Percentiles rank a stretch among this genome's conserved stretches.
These are phyloP conservation scores for Irena cyanogastra DNA, from an alignment of 2,113 vertebrate species.

Conservation along the genomic window DNA sequence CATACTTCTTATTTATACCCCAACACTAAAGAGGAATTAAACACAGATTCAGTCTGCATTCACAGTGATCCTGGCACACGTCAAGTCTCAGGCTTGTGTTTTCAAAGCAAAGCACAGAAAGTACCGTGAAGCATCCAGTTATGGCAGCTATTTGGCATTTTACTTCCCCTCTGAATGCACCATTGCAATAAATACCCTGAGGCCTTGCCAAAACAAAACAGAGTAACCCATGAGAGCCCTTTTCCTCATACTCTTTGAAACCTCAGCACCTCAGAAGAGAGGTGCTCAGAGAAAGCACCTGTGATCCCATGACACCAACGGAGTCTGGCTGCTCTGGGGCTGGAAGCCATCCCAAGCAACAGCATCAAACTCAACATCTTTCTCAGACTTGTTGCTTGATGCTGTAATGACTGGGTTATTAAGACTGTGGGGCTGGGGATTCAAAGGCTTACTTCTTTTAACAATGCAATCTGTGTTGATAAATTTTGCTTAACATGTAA, in stretches of 20 bases:
- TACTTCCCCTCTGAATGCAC: not conserved
- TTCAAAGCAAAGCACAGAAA: constrained; percentile 14
- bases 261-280: not conserved
- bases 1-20: constrained; percentile 19
- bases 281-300: not conserved
- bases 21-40: not conserved
- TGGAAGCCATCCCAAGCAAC: not conserved
- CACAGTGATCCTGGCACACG: not conserved
- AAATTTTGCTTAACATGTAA: not conserved
- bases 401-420: not conserved
- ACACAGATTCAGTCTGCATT: not conserved
- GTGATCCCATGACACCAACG: not conserved
- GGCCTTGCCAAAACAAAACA: not conserved
- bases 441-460: constrained; percentile 2
- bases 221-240: not conserved
- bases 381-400: constrained; percentile 1
- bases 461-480: not conserved
- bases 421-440: not conserved
- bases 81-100: not conserved
- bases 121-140: not conserved
- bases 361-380: not conserved
- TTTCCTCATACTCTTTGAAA: not conserved
- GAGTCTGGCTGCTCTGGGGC: not conserved
- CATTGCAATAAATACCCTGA: not conserved
- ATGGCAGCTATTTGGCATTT: not conserved